A percentile compares a stretch with the other conserved stretches of the same genome.
phyloP scores from a whole-genome alignment of 2,888 invertebrate genomes.

The Neoaliturus tenellus region DNA sequence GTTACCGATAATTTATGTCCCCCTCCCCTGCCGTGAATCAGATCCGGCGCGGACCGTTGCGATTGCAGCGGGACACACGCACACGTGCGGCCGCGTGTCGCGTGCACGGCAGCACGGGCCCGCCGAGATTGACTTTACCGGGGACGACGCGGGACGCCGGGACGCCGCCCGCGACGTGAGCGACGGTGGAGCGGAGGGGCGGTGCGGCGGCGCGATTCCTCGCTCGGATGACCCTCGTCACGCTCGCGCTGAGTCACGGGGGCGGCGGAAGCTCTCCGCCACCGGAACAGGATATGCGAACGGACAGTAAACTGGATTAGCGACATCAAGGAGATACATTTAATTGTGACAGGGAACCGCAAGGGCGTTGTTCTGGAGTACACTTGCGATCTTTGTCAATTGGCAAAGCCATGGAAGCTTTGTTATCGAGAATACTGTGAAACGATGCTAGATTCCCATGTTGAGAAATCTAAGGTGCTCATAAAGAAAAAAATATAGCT shows the following conservation, averaged over 20 bases:
- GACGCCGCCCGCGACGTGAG: not conserved
- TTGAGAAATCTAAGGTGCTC: too few relatives aligned
- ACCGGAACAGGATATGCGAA: conserved; percentile 10
- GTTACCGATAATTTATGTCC: conserved; percentile 35
- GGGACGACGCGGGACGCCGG: not conserved
- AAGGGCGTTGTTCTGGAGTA: not conserved
- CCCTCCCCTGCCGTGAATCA: not conserved
- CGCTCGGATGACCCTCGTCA: not conserved
- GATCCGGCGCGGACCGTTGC: conserved; percentile 11
- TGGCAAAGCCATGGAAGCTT: too few relatives aligned
- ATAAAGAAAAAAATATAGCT: too few relatives aligned
- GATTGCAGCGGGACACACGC: not conserved
- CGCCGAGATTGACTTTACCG: conserved; percentile 10
- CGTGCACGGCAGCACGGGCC: not conserved
- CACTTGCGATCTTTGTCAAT: too few relatives aligned
- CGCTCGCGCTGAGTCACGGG: not conserved
- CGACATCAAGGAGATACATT: not conserved
- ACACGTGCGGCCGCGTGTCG: not conserved
- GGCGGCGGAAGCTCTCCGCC: not conserved
- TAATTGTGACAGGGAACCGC: not conserved
- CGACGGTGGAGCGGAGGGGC: not conserved
- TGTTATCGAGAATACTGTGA: too few relatives aligned
- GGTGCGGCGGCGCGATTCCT: not conserved
- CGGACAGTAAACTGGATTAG: conserved; percentile 32
- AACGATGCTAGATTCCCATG: too few relatives aligned